Conservation (phyloP, 2,797 vertebrate species). For the Nyctalus aviator region DNA sequence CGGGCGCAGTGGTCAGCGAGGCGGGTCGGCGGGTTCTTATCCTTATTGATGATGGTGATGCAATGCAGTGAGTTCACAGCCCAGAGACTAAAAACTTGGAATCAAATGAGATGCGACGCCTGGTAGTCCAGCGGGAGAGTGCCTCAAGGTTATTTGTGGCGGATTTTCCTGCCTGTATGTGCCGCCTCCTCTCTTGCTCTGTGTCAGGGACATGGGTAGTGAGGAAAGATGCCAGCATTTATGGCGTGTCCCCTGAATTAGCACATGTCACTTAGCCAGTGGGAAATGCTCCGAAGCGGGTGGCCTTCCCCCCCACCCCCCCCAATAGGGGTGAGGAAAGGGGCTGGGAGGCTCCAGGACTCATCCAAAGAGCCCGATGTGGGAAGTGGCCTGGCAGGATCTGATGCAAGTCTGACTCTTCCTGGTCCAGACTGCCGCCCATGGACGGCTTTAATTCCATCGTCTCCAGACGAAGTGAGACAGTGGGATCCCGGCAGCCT, state of each 20-base stretch:
- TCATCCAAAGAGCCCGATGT: rapidly evolving
- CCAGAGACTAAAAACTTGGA: rapidly evolving
- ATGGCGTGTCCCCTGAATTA: rapidly evolving
- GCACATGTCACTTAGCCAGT: rapidly evolving
- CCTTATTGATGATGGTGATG: rapidly evolving
- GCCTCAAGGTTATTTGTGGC: rapidly evolving
- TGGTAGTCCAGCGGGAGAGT: rapidly evolving
- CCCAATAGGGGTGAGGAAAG: rapidly evolving
- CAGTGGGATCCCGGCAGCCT: too few species aligned
- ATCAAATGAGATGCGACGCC: background rate
- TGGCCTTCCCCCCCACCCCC: too few species aligned
- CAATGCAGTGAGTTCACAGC: rapidly evolving
- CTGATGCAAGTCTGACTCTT: rapidly evolving
- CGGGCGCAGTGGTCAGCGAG: rapidly evolving
- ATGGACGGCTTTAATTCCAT: too few species aligned
- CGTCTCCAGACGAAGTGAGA: too few species aligned
- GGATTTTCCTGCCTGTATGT: rapidly evolving
- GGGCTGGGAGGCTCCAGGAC: background rate
- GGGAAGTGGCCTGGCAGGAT: rapidly evolving
- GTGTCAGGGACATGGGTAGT: rapidly evolving
- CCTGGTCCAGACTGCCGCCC: rapidly evolving
- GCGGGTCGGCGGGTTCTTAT: rapidly evolving
- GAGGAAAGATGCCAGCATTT: rapidly evolving
- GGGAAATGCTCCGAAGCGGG: rapidly evolving
- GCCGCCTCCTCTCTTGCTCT: rapidly evolving